Evolutionary conservation across 92 coral and sea anemone species (phyloP), one percentile per base, ranked within the genome.

Genomic region (Porites divaricata): DNA sequence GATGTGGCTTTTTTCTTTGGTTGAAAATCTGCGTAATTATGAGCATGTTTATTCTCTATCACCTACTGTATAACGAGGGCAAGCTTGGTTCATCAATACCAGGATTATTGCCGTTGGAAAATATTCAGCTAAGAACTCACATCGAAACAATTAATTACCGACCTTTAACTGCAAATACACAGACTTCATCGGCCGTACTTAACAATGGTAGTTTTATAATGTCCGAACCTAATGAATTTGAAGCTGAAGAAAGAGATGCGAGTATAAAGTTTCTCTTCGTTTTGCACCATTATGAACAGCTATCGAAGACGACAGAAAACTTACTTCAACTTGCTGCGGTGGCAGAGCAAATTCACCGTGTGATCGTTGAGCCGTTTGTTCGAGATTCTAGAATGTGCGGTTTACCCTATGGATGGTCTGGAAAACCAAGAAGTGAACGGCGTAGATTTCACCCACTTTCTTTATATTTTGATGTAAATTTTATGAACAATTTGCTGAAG

Each of bases 381-480:
- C 92, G 99, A 35, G 97, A 96, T 86, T 96, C 99, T 45, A 90
- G 99, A 71, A 95, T 96, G 99, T 96, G 99, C 74, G 99, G 99
- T 56, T 80, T 96, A 15, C 89, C 95, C 52, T 84, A 88, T 10
- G 99, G 99, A 2, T 95, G 96, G 96, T 91, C 78, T 63, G 99
- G 99, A 16, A 89, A 93, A 58, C 83, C 61, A 52, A 81, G 98
- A 64, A 91, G 81, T 49, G 91, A 87, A 48, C 81, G 97, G 66
- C 89, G 99, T 75, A 80, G 71, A 41, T 96, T 96, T 75, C 79
- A 95, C 75, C 98, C 98, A 21, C 90, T 96, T 26, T 90, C 95
- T 21, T 76, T 90, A 17, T 96, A 96, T 70, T 96, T 93, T 73
- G 93, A 95, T 61, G 98, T 93, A 20, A 80, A 87, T 26, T 80